Evolutionary conservation across 1,140 invertebrate species (phyloP).

Genomic region (Aphidius ervi): DNA sequence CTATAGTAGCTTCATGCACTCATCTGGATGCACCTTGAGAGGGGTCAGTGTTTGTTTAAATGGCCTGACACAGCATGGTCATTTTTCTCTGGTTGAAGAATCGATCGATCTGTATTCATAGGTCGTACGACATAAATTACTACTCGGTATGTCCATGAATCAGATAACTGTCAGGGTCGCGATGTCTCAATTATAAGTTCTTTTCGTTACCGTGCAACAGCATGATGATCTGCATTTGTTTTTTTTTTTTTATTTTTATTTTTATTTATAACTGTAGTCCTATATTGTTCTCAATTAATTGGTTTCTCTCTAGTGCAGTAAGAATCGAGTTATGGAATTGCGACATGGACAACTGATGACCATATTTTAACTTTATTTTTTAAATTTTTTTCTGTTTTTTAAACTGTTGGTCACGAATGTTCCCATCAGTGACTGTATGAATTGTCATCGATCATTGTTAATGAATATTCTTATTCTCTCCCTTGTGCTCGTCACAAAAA

Average conservation of each 20-base stretch:
- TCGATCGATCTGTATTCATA: constrained; percentile 55
- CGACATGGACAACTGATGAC: no score
- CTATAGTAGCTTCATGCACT: no score
- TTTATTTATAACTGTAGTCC: constrained; percentile 7
- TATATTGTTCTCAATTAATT: constrained; percentile 20
- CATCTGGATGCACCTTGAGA: no score
- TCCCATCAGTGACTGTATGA: no score
- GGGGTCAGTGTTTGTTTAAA: no score
- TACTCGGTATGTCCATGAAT: constrained; percentile 55
- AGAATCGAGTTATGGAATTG: no score
- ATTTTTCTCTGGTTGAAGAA: constrained; percentile 21
- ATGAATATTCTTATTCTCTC: no score
- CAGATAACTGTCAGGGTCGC: constrained; percentile 54
- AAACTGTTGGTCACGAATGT: no score
- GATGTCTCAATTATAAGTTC: constrained; percentile 49
- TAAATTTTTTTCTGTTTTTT: no score
- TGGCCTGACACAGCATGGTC: neutral
- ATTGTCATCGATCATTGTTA: no score
- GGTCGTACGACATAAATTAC: constrained; percentile 55
- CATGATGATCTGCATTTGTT: neutral
- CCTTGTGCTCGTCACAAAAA: no score
- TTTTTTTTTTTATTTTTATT: constrained; percentile 10
- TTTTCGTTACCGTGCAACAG: constrained; percentile 11
- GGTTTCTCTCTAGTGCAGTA: constrained; percentile 30
- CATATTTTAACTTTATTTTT: no score